Evolutionary conservation across 2,797 vertebrate species (phyloP), one percentile per base, ranked within the genome.

Genomic region (Basileuterus tristriatus): DNA sequence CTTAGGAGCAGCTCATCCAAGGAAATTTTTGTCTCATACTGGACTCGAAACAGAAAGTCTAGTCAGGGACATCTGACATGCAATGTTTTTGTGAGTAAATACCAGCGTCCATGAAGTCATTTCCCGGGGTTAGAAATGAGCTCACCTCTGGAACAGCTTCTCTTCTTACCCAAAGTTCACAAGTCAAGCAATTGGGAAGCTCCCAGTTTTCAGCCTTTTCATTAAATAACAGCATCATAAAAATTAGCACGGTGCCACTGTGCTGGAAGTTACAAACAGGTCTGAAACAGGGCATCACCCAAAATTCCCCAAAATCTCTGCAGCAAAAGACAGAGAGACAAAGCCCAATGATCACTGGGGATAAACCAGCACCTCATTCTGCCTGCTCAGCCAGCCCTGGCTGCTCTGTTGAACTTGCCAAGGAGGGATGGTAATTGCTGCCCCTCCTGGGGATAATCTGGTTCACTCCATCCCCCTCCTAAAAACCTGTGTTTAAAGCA

Each of bases 11-110:
- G 96, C 92, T 91, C 46, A 76, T 96, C 97, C 97, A 98, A 97
- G 98, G 98, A 98, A 98, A 98, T 93, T 96, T 97, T 96, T 98
- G 96, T 95, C 96, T 98, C 97, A 98, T 98, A 88, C 82, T 98
- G 97, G 97, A 96, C 89, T 70, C 19, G 64, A 92, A 95, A 96
- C 97, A 97, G 97, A 96, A 96, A 94, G 97, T 98, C 98, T 98
- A 97, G 97, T 97, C 97, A 96, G 93, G 94, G 96, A 90, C 94
- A 90, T 94, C 95, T 96, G 96, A 97, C 94, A 52, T 96, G 96
- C 96, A 49, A 89, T 96, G 97, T 97, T 97, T 97, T 93, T 96
- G 96, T 91, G 94, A 97, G 96, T 97, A 97, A 98, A 98, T 97
- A 97, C 93, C 91, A 96, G 84, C 76, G 4, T 47, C 79, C 96